Base-by-base conservation (phyloP, 2,888 invertebrate genomes). In the Tenthredo mesomela region DNA sequence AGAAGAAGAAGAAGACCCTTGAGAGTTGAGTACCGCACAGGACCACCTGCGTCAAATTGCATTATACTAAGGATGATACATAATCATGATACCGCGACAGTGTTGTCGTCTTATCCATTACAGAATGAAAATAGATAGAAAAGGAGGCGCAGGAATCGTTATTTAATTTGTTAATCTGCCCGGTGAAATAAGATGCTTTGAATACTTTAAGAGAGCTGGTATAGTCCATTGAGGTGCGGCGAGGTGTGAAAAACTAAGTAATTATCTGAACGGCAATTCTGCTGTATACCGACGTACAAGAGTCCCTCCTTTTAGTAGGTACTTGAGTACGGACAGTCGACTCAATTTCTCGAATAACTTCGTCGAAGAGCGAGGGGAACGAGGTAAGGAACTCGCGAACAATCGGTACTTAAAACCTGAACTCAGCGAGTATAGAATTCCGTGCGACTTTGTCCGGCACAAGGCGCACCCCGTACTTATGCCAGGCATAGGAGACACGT, bases 11-110 rank as follows among this genome's bases (percentile, higher is more conserved):
- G 77, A 84, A 84, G 82, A 78, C 70, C 58, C 83, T 86, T 58
- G 77, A 77, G 84, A 85, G 86, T 87, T 84, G 86, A 88, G 87
- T 88, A 88, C 89, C 87, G 86, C 84, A 85, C 85, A 82, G 87
- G 89, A 89, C 89, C 89, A 89, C 89, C 89, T 89, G 89, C 89
- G 87, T 89, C 88, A 90, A 88, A 87, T 88, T 87, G 87, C 87
- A 89, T 89, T 89, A 89, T 89, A 87, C 89, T 40, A 88, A 87
- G 88, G 89, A 88, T 88, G 89, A 89, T 89, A 88, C 89, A 88
- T 89, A 88, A 90, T 89, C 89, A 88, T 84, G 86, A 87, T 87
- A 87, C 85, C 71, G 71, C 29, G 67, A 67, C 67, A 67, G 67
- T 67, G 29, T 67, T 33, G 67, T 67, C 29, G 67, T 33, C 67